These are phyloP conservation scores for Eurystomus glaucurus DNA, from an alignment of 2,797 vertebrate species.

Conservation along the genomic window DNA sequence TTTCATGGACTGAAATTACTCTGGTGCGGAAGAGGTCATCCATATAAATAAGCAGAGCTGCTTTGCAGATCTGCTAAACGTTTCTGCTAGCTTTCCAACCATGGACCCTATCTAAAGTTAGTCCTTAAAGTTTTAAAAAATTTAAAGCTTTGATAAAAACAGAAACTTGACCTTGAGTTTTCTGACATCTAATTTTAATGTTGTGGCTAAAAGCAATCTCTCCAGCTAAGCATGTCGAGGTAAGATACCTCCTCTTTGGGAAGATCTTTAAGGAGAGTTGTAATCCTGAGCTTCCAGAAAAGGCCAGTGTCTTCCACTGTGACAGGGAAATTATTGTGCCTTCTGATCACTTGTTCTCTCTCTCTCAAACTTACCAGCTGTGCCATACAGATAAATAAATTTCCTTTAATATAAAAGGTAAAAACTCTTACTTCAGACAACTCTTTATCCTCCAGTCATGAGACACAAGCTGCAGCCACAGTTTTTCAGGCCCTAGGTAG, in stretches of 20 bases:
- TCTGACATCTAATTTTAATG: constrained; percentile 31
- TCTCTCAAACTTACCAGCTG: background rate
- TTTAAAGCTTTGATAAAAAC: constrained; percentile 31
- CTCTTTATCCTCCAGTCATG: background rate
- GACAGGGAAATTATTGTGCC: background rate
- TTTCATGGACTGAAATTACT: constrained; percentile 21
- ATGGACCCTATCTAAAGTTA: background rate
- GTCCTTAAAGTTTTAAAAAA: background rate
- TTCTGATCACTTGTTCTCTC: background rate
- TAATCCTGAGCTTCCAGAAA: background rate
- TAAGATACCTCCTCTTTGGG: background rate
- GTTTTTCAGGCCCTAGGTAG: background rate
- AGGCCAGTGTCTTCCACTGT: background rate
- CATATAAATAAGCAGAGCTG: background rate
- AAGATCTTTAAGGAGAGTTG: background rate
- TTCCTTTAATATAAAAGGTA: background rate
- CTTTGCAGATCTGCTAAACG: background rate
- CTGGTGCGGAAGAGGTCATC: constrained; percentile 28
- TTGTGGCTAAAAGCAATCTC: constrained; percentile 13
- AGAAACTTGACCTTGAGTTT: constrained; percentile 46
- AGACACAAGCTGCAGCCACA: background rate
- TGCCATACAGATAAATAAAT: background rate
- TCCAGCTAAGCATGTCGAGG: background rate
- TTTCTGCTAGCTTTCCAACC: background rate
- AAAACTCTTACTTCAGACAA: background rate